Evolutionary conservation across 2,113 vertebrate genomes (phyloP).

Genomic region (Alligator sinensis): DNA sequence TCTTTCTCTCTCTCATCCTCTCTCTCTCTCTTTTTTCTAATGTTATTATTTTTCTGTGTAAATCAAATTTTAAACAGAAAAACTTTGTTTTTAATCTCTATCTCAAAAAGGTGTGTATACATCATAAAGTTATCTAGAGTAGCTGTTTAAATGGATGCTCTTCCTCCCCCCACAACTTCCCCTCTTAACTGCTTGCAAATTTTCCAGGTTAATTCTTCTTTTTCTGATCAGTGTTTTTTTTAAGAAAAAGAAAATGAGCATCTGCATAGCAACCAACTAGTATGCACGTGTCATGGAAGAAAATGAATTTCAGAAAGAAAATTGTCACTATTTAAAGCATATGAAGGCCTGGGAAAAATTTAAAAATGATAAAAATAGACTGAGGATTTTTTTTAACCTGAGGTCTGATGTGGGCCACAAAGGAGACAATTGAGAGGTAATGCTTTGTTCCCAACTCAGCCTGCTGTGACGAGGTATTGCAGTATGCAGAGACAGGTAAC

Average conservation of each 20-base stretch:
- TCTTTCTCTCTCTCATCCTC: neutral
- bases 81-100: neutral
- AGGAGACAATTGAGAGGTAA: neutral
- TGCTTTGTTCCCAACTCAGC: neutral
- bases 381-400: neutral
- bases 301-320: neutral
- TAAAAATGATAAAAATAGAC: neutral
- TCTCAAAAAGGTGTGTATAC: neutral
- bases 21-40: neutral
- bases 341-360: neutral
- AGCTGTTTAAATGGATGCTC: neutral
- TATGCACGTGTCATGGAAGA: fast-evolving
- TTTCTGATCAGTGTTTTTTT: fast-evolving
- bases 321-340: neutral
- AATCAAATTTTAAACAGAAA: neutral
- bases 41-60: neutral
- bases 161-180: neutral
- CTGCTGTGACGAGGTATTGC: neutral
- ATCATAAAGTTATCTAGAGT: fast-evolving
- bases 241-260: neutral
- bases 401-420: neutral
- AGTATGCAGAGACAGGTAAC: neutral
- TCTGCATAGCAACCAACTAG: neutral
- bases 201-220: neutral
- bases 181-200: neutral